Base-by-base conservation (phyloP, 2,797 vertebrate genomes). In the Linurgus olivaceus region DNA sequence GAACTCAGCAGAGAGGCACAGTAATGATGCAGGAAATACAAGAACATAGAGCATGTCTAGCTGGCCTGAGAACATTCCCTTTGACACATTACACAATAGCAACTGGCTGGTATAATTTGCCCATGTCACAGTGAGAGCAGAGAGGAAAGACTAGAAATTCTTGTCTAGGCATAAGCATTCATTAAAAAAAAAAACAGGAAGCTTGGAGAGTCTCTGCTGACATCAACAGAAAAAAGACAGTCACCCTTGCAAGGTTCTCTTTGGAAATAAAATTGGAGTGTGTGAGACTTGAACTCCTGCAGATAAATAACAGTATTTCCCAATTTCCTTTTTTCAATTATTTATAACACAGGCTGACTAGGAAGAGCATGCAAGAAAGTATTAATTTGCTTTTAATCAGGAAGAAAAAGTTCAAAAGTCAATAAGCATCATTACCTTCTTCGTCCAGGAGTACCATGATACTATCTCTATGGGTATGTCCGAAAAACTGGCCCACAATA, bases 401-500 rank as follows among this genome's bases (percentile, higher is more conserved):
- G 82, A 54, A 71, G 24, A 40, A 74, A 47, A 68, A 63, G 31
- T 33, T 17, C 48, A 87, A 28, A 47, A 63, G 71, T 26, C 88
- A 75, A 86, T 23, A 90, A 76, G 72, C 31, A 86, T 59, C 35
- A 67, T 97, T 97, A 99, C 99, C 99, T 96, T 98, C 94, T 73
- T 97, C 88, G 97, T 99, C 98, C 77, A 98, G 92, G 93, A 99
- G 98, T 83, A 99, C 97, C 99, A 99, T 99, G 89, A 99, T 74
- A 95, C 99, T 99, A 95, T 99, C 99, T 73, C 98, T 97, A 93
- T 99, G 99, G 37, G 99, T 99, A 97, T 99, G 99, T 74, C 99
- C 99, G 38, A 98, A 99, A 98, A 99, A 99, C 20, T 99, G 99
- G 24, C 99, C 99, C 1, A 86, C 97, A 55, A 99, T 98, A 66